A percentile compares a stretch with the other conserved stretches of the same genome.
These are phyloP conservation scores for Nanorana parkeri DNA, from an alignment of 2,113 vertebrate genomes.

Conservation along the genomic window DNA sequence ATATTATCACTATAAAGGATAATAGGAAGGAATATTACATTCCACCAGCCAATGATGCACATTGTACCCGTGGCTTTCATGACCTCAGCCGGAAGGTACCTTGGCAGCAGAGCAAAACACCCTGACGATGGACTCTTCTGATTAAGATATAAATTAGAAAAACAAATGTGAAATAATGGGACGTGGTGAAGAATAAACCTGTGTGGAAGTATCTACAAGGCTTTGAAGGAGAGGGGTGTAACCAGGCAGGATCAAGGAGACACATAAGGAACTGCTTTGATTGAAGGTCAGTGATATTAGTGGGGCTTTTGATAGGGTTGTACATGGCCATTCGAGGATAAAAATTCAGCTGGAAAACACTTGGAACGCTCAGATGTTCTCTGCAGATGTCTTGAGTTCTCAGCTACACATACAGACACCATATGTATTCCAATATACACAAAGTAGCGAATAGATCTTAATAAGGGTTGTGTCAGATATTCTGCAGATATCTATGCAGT, in stretches of 20 bases:
- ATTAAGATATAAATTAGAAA: background rate
- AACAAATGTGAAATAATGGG: background rate
- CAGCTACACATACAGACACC: constrained; percentile 11
- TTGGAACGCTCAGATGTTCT: background rate
- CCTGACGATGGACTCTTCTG: background rate
- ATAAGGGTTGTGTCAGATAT: background rate
- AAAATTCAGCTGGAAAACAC: background rate
- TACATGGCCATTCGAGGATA: constrained; percentile 26
- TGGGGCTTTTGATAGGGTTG: too few relatives aligned
- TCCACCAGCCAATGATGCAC: too few relatives aligned
- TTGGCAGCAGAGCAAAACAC: background rate
- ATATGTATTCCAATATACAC: constrained; percentile 13
- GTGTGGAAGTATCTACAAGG: background rate
- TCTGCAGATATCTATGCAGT: background rate
- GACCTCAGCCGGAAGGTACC: too few relatives aligned
- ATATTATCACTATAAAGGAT: too few relatives aligned
- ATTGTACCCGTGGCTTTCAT: too few relatives aligned
- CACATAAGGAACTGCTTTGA: constrained; percentile 26
- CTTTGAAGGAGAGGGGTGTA: constrained; percentile 10
- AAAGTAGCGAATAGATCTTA: constrained; percentile 9
- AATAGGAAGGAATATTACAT: too few relatives aligned
- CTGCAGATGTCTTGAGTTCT: constrained; percentile 15
- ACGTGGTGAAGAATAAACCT: background rate
- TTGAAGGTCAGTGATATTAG: background rate
- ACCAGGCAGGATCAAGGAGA: constrained; percentile 2